Evolutionary conservation across 1,140 invertebrate genomes (phyloP).

Genomic region (Leptestheria dahalacensis): DNA sequence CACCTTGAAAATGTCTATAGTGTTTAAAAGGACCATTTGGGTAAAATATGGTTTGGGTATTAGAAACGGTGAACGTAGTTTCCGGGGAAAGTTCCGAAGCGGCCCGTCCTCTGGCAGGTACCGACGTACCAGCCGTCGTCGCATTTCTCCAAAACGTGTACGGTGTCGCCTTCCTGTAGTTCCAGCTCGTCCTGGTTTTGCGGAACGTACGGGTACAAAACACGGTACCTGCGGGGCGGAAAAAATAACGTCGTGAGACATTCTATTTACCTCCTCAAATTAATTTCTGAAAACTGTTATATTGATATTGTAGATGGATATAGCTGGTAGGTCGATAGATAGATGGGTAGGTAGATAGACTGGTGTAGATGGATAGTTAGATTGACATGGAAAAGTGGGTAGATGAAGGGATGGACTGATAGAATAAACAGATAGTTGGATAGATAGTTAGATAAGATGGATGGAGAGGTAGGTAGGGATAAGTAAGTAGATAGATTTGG

Average conservation of each 20-base stretch:
- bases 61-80: conserved; percentile 82
- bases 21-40: background rate
- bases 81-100: conserved; percentile 95
- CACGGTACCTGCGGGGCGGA: conserved; percentile 55
- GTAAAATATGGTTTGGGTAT: conserved; percentile 3
- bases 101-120: conserved; percentile 77
- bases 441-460: no score
- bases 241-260: background rate
- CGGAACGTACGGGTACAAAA: conserved; percentile 87
- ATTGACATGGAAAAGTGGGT: no score
- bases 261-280: no score
- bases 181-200: conserved; percentile 94
- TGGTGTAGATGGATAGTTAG: conserved; percentile 58
- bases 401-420: no score
- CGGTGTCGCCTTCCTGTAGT: conserved; percentile 77
- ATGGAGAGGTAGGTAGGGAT: no score
- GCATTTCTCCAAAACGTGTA: conserved; percentile 94
- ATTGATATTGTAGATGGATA: no score
- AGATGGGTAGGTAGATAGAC: no score
- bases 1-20: background rate
- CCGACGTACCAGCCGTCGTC: conserved; percentile 98
- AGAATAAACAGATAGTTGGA: no score
- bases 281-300: no score
- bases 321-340: no score
- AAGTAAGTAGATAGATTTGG: conserved; percentile 69